These are phyloP conservation scores for Zaprionus davidi DNA, from an alignment of 1,140 invertebrate species.

Conservation along the genomic window DNA sequence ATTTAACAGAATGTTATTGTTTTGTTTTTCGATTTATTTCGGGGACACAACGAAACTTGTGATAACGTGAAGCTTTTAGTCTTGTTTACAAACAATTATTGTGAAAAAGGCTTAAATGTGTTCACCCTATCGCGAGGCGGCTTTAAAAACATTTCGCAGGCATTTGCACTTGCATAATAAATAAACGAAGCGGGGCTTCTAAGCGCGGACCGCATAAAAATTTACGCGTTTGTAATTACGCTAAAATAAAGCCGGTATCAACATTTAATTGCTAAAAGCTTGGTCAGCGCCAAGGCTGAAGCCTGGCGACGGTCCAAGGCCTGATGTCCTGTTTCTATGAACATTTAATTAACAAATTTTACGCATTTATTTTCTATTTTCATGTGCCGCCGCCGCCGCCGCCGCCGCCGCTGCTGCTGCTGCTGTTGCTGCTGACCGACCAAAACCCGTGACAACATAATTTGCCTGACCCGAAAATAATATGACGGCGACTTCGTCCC, in stretches of 20 bases:
- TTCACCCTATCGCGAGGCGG: constrained; percentile 2
- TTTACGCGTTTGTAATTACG: constrained; percentile 80
- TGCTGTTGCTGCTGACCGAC: constrained; percentile 44
- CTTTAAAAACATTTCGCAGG: constrained; percentile 50
- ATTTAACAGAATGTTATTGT: neutral
- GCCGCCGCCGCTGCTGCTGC: constrained; percentile 12
- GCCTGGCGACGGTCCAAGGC: constrained; percentile 5
- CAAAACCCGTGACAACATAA: constrained; percentile 70
- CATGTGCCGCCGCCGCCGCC: constrained; percentile 41
- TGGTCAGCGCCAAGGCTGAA: constrained; percentile 7
- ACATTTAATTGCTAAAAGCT: constrained; percentile 79
- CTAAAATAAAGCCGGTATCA: constrained; percentile 77
- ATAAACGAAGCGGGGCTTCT: constrained; percentile 52
- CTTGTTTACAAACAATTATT: constrained; percentile 12
- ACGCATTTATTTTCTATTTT: constrained; percentile 83
- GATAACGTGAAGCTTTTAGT: neutral
- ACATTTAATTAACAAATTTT: constrained; percentile 83
- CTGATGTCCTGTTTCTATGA: constrained; percentile 15
- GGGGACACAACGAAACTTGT: neutral
- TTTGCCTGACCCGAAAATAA: constrained; percentile 52
- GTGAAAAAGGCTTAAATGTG: constrained; percentile 22
- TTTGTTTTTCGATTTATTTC: neutral
- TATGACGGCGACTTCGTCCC: constrained; percentile 33
- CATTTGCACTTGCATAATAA: constrained; percentile 77
- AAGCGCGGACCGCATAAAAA: constrained; percentile 59